Evolutionary conservation across 2,113 vertebrate genomes (phyloP), one percentile per base, ranked within the genome.

Genomic region (Guaruba guarouba): DNA sequence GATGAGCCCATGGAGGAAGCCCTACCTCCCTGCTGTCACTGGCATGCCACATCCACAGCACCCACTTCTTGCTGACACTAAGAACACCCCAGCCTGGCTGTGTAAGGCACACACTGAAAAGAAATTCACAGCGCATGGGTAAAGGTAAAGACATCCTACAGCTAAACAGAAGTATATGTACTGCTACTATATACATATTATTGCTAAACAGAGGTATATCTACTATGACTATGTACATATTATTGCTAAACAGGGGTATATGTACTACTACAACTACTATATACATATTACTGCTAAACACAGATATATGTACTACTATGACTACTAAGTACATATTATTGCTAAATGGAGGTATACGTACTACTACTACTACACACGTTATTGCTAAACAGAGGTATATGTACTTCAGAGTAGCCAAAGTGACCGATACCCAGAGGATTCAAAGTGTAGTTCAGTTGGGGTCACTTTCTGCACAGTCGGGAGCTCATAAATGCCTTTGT

Each of bases 41-140:
- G 8, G 23, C 5, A 0, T 13, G 44, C 9, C 69, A 41, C 28
- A 12, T 33, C 66, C 39, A 11, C 35, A 44, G 44, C 51, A 25
- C 27, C 29, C n/a, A 6, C 49, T 52, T 61, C 59, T 55, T 17
- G 1, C 33, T 19, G 49, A 19, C 10, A 11, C 62, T 4, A 37
- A 20, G 15, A 37, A 61, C 5, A 71, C 5, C 19, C 61, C 66
- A 49, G 41, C 19, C 66, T 68, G 48, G 28, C 31, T 59, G 28
- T 9, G 1, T 1, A 31, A 61, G 49, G 62, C 15, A 71, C 0
- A 1, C 20, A 23, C 39, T 8, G 33, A 25, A 74, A 49, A 71
- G 13, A 68, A 70, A 67, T 18, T 12, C 15, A n/a, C 9, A 71
- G 37, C 13, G 4, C 0, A 0, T 2, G 2, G 16, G 15, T 15